These are phyloP conservation scores for Oreotrochilus melanogaster DNA, from an alignment of 2,113 vertebrate species.

Conservation along the genomic window DNA sequence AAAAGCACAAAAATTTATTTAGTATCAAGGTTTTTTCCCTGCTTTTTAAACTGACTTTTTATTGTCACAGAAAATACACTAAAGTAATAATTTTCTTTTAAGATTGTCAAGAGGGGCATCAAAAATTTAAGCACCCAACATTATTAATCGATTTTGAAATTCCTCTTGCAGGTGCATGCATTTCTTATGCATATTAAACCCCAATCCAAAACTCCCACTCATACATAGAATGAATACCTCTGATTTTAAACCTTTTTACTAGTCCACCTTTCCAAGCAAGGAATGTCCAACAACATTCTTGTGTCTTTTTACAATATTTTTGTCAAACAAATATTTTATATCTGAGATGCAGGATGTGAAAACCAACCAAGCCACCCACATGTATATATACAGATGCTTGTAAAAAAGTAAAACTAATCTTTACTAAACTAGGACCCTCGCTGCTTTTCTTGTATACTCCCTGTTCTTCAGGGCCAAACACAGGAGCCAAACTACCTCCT, in stretches of 20 bases:
- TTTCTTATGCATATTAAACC: not conserved
- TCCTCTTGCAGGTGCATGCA: not conserved
- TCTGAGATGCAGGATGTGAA: rapidly evolving
- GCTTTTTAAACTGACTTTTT: not conserved
- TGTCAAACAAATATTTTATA: not conserved
- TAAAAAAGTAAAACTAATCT: not conserved
- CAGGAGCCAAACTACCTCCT: constrained; percentile 17
- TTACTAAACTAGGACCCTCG: not conserved
- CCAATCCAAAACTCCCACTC: not conserved
- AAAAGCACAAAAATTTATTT: not conserved
- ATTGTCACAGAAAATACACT: not conserved
- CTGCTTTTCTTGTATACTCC: not conserved
- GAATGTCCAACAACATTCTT: not conserved
- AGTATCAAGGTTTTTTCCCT: not conserved
- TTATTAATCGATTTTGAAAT: not conserved
- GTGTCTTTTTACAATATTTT: not conserved
- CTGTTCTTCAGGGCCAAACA: not conserved
- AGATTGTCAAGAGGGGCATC: not conserved
- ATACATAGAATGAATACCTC: not conserved
- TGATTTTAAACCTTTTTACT: not conserved
- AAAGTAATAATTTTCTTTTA: not conserved
- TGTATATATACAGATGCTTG: rapidly evolving
- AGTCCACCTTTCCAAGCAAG: not conserved
- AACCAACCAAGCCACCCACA: no score
- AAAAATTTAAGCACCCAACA: not conserved